These are phyloP conservation scores for Cacatua alba DNA, from an alignment of 2,113 vertebrate genomes.

Conservation along the genomic window DNA sequence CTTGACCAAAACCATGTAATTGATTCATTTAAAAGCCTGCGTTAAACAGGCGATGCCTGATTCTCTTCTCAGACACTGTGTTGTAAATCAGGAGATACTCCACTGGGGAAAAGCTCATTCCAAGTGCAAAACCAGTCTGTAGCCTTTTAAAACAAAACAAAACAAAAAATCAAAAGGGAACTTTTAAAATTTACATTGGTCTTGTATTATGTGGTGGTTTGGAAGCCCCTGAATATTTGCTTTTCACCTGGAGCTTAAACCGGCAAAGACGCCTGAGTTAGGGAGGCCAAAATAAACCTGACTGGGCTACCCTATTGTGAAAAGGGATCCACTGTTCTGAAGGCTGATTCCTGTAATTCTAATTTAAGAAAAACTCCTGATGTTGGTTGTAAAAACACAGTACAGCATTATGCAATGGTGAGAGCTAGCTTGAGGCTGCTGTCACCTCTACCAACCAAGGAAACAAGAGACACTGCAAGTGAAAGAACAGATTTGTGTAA, in stretches of 20 bases:
- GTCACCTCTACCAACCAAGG: not conserved
- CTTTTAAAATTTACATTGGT: not conserved
- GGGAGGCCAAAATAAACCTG: slow-evolving; percentile 14
- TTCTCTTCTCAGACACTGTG: slow-evolving; percentile 15
- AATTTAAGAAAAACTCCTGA: not conserved
- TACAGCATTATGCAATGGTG: fast-evolving
- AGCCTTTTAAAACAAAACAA: not conserved
- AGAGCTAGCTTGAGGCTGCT: not conserved
- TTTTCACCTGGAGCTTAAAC: slow-evolving; percentile 27
- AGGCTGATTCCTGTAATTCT: not conserved
- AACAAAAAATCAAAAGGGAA: not conserved
- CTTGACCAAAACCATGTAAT: slow-evolving; percentile 29
- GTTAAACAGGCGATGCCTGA: slow-evolving; percentile 17
- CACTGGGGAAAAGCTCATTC: not conserved
- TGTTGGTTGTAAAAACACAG: not conserved
- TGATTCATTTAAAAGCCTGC: slow-evolving; percentile 29
- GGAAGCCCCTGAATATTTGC: slow-evolving; percentile 15
- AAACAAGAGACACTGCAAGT: not conserved
- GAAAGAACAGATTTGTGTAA: not conserved
- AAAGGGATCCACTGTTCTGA: not conserved
- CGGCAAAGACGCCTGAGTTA: not conserved
- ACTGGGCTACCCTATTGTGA: not conserved
- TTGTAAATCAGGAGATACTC: slow-evolving; percentile 31
- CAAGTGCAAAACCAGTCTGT: slow-evolving; percentile 36
- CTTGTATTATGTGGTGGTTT: not conserved